Conservation (phyloP, 2,113 vertebrate genomes). For the Aplodontia rufa region DNA sequence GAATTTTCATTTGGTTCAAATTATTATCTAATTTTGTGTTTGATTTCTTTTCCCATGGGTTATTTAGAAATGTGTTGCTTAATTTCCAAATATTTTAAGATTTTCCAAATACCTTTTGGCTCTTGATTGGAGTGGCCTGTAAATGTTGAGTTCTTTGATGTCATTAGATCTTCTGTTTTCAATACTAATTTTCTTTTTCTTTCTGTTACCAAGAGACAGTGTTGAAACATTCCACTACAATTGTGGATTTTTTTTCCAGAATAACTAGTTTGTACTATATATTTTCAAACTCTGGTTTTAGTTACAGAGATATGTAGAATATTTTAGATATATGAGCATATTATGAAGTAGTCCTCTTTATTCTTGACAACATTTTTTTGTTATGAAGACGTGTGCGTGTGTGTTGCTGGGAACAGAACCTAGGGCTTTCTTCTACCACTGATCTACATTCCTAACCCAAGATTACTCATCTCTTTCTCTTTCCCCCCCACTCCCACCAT, state of each 20-base stretch:
- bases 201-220: neutral
- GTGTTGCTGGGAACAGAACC: too few species aligned
- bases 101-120: neutral
- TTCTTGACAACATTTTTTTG: neutral
- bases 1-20: slow-evolving; percentile 25
- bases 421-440: too few species aligned
- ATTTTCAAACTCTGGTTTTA: neutral
- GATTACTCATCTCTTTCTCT: too few species aligned
- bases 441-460: too few species aligned
- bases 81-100: neutral
- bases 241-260: neutral
- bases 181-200: neutral
- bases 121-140: neutral
- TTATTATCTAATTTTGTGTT: neutral
- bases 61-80: slow-evolving; percentile 7
- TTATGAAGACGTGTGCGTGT: neutral
- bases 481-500: too few species aligned
- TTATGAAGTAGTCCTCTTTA: neutral
- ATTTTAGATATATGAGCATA: neutral
- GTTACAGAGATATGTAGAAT: neutral
- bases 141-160: slow-evolving; percentile 1
- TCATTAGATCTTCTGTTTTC: neutral
- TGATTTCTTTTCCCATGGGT: neutral
- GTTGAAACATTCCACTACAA: neutral
- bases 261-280: neutral